phyloP scores from a whole-genome alignment of 2,113 vertebrate species.

The Nasalis larvatus region DNA sequence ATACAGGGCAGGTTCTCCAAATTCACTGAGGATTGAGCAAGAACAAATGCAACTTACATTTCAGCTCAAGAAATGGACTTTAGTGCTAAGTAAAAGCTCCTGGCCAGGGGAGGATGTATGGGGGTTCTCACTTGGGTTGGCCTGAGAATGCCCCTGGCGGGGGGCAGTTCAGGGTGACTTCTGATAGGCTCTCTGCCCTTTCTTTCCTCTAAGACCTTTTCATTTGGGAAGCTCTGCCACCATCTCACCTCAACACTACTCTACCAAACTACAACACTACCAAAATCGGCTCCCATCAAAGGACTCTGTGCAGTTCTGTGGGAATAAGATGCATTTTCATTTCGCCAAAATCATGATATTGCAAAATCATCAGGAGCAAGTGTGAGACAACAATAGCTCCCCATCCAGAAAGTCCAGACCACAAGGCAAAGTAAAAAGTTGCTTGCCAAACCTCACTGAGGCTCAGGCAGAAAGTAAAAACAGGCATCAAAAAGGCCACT shows the following conservation, averaged over 20 bases:
- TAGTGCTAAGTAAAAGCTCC: neutral
- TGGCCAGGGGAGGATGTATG: too few species aligned
- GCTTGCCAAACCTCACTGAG: neutral
- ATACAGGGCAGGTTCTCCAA: neutral
- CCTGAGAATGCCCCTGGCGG: fast-evolving
- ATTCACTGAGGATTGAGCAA: neutral
- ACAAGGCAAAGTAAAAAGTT: neutral
- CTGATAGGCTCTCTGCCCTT: neutral
- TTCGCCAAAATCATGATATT: constrained; percentile 29
- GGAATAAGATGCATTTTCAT: neutral
- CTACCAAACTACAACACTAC: neutral
- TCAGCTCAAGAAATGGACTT: neutral
- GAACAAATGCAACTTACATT: neutral
- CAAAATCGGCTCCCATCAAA: neutral
- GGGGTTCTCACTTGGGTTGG: neutral
- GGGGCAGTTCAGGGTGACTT: neutral
- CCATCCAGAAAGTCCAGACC: neutral
- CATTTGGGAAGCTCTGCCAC: neutral
- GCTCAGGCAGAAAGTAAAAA: neutral
- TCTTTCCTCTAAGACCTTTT: neutral
- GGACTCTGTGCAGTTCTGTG: neutral
- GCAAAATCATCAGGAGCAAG: constrained; percentile 36
- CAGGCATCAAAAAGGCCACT: neutral
- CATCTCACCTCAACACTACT: neutral
- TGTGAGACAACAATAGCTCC: neutral